phyloP scores from a whole-genome alignment of 2,888 invertebrate species.

The Tethea ocularis region DNA sequence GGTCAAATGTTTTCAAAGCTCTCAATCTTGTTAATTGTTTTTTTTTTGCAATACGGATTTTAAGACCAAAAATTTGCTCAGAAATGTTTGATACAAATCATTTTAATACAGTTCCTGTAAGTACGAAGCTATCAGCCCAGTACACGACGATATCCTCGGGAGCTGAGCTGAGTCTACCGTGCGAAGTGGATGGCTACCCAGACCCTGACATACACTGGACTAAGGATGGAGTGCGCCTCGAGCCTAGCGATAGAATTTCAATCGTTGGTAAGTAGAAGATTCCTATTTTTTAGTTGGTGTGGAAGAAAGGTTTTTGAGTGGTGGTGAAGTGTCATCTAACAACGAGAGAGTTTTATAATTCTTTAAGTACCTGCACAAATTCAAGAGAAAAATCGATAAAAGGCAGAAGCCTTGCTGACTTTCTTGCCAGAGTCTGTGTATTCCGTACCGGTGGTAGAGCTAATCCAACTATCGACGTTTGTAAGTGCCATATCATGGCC shows the following conservation, averaged over 20 bases:
- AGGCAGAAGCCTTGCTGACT: no score
- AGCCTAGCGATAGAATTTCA: constrained; percentile 82
- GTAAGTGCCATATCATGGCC: no score
- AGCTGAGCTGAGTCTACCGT: constrained; percentile 87
- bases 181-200: constrained; percentile 91
- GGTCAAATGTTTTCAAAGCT: no score
- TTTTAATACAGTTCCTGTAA: constrained; percentile 84
- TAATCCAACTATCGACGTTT: no score
- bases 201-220: constrained; percentile 91
- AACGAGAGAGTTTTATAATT: no score
- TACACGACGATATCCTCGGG: constrained; percentile 85
- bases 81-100: not conserved
- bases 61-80: not conserved
- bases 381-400: no score
- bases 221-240: constrained; percentile 87
- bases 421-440: no score
- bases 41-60: not conserved
- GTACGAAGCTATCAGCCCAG: constrained; percentile 83
- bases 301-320: no score
- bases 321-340: no score
- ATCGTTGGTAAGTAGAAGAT: constrained; percentile 83
- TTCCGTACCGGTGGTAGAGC: no score
- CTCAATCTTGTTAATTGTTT: no score
- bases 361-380: no score
- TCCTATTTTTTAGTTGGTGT: not conserved